Base-by-base conservation (phyloP, 2,797 vertebrate species). In the Orientallactaga sibirica region DNA sequence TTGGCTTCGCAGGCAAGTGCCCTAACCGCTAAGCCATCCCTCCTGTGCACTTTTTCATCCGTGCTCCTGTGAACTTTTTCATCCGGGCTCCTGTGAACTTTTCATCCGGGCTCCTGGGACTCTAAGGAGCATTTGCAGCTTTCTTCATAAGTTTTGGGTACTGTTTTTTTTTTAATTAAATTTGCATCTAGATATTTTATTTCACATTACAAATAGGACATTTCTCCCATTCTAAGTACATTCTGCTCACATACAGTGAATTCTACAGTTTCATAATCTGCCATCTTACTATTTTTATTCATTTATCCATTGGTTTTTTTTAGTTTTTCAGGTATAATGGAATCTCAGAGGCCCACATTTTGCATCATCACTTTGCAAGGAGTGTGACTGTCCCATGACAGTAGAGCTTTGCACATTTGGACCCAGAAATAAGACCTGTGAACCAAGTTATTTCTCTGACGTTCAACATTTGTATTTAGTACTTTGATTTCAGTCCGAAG, bases 361-460 rank as follows among this genome's bases (percentile, higher is more conserved):
- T 77, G 29, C 75, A 80, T 93, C 93, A 70, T 81, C 43, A 48
- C 67, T 93, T 94, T 87, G 55, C 29, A 84, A 84, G 37, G 48
- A 75, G 33, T 90, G 25, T 67, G 62, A 62, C 78, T 91, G 16
- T 3, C 9, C 24, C 22, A 20, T 86, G 43, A 68, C 71, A 20
- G 68, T 37, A n/a, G 64, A 90, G 25, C 77, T 55, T 33, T 74
- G 33, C 41, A 62, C 12, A 52, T 79, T 67, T 48, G 19, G 86
- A n/a, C 91, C 91, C 43, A 88, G 71, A 29, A 84, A 27, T 27
- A 90, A 90, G 11, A 68, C 2, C 48, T 41, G 15, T 20, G 81
- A 27, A 71, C 18, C 58, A 91, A 27, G 1, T 62, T 84, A 61
- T 78, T 29, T 87, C 18, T 52, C 52, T 71, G 7, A 4, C 8